These are phyloP conservation scores for Cataglyphis rosenhaueri DNA, from an alignment of 2,888 invertebrate genomes.

Conservation along the genomic window DNA sequence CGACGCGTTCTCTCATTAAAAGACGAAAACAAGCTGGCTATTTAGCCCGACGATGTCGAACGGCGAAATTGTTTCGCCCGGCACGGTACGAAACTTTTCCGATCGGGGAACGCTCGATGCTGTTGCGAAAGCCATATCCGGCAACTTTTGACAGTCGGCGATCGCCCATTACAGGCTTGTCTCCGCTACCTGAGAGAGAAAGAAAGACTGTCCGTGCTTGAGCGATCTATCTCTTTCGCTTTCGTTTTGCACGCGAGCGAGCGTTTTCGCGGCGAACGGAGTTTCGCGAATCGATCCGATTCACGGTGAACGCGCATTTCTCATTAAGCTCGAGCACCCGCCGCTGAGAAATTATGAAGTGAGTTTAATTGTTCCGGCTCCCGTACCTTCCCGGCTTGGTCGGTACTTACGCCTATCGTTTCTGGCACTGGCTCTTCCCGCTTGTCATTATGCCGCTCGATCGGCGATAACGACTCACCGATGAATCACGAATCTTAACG, in stretches of 20 bases:
- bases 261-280: conserved; percentile 51
- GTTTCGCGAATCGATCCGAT: conserved; percentile 72
- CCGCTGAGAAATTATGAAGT: conserved; percentile 76
- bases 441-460: conserved; percentile 73
- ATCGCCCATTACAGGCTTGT: conserved; percentile 67
- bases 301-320: conserved; percentile 77
- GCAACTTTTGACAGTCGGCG: conserved; percentile 62
- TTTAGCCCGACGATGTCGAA: conserved; percentile 51
- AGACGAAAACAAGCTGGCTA: conserved; percentile 53
- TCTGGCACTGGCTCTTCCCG: conserved; percentile 70
- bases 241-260: conserved; percentile 68
- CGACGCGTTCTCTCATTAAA: conserved; percentile 70
- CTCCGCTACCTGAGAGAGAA: conserved; percentile 42
- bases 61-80: conserved; percentile 68
- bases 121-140: conserved; percentile 44
- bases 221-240: conserved; percentile 63
- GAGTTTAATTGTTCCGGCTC: conserved; percentile 78
- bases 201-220: conserved; percentile 47
- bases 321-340: conserved; percentile 76
- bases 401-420: conserved; percentile 59
- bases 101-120: conserved; percentile 59
- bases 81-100: conserved; percentile 61
- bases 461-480: conserved; percentile 77
- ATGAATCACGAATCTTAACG: conserved; percentile 7
- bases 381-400: conserved; percentile 49